Percentiles rank a stretch among this genome's conserved stretches.
phyloP scores from a whole-genome alignment of 2,888 invertebrate species.

The Sinodicranocentrus sp. region DNA sequence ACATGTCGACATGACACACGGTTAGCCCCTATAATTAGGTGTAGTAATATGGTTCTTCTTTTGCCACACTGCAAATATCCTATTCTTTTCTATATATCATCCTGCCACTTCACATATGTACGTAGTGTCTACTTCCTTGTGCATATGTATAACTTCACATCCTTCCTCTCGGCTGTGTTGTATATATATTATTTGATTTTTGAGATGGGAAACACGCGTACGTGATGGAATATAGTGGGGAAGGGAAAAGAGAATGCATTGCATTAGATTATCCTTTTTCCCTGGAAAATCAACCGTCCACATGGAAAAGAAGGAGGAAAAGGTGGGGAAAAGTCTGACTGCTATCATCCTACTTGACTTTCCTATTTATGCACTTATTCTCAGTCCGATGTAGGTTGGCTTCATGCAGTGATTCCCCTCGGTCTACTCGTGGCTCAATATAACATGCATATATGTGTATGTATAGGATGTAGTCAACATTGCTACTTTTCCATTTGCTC shows the following conservation, averaged over 20 bases:
- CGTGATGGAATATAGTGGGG: not conserved
- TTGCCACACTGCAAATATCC: not conserved
- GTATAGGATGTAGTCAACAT: too few relatives aligned
- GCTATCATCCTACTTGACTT: constrained; percentile 67
- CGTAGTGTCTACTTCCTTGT: not conserved
- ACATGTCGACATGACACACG: constrained; percentile 73
- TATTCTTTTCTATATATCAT: not conserved
- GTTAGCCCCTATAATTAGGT: constrained; percentile 73
- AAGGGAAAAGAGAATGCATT: constrained; percentile 15
- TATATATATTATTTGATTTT: not conserved
- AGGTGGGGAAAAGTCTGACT: constrained; percentile 65
- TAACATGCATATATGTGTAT: too few relatives aligned
- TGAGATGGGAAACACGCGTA: not conserved
- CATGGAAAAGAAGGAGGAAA: constrained; percentile 40
- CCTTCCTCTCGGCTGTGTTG: not conserved
- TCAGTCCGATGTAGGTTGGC: constrained; percentile 24
- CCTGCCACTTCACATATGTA: not conserved
- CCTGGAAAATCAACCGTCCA: constrained; percentile 26
- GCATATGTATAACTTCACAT: too few relatives aligned
- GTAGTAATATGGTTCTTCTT: constrained; percentile 66
- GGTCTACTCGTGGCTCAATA: too few relatives aligned
- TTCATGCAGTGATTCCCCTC: constrained; percentile 65
- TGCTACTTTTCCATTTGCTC: constrained; percentile 62
- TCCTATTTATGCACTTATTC: constrained; percentile 68
- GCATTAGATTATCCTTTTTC: constrained; percentile 66